Evolutionary conservation across 2,888 invertebrate species (phyloP), one percentile per base, ranked within the genome.

Genomic region (Taenaris catops): DNA sequence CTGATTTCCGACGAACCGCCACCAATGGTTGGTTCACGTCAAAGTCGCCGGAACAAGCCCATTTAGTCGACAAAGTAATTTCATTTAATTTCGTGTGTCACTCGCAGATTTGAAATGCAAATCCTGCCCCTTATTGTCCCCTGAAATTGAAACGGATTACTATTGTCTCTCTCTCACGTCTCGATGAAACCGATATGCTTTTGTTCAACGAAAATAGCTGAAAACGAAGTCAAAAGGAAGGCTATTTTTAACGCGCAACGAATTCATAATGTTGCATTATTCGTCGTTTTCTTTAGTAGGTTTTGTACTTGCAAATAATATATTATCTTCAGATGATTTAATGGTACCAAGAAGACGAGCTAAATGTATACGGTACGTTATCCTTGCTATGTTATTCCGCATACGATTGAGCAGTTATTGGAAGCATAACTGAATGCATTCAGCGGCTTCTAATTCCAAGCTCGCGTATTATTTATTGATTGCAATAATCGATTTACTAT

Each of bases 71-170:
- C 46, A 45, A 52, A 51, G 48, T 61, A 58, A 72, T 68, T 65
- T 34, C 37, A 61, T 64, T 61, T 63, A 70, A 67, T 71, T 72
- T 70, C 62, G 54, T 71, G 66, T 71, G 70, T 73, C 75, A 69
- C 59, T 55, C 55, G 38, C 53, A 46, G 45, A 75, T 79, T 79
- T 75, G 71, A 69, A 76, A 57, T 79, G 69, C 68, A 73, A 79
- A 78, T 76, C 21, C 28, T 32, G 20, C 25, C 39, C 27, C 57
- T 55, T 53, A 63, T 63, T 62, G 66, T 64, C 44, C 53, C 53
- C 51, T 47, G 47, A 60, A 60, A 55, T 58, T 51, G 37, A 35
- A 48, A 55, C 42, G 51, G 55, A 60, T 62, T 56, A 55, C 27
- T 35, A 26, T 35, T 35, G 20, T 35, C 11, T 29, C 25, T 25